Evolutionary conservation across 2,113 vertebrate species (phyloP), one percentile per base, ranked within the genome.

Genomic region (Sterrhoptilus dennistouni): DNA sequence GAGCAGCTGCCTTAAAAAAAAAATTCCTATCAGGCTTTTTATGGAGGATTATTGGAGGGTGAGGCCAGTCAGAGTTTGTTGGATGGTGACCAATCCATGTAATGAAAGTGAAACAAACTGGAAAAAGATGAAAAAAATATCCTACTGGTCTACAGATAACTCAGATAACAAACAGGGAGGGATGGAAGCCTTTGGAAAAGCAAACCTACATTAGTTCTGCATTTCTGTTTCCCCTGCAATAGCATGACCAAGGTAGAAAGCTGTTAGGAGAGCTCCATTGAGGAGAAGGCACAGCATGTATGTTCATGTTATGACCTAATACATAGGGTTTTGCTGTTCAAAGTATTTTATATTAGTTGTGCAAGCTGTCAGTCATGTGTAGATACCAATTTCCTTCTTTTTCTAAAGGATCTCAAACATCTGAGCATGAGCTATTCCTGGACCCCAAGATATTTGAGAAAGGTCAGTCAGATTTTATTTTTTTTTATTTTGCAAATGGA

Each of bases 361-460:
- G 16, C 84, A 36, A 90, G 47, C 36, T 92, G 40, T 64, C 60
- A 45, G 7, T 70, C 83, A 54, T 33, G 70, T 90, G 38, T 44
- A 81, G 47, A 81, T 83, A 89, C 38, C n/a, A 36, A 64, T 97
- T 78, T 95, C 14, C n/a, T 82, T 90, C 78, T 93, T 91, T 94
- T 90, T 82, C 85, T 90, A 72, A 93, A 98, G 98, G 97, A 57
- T 98, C 98, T 71, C 98, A 98, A 65, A 97, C 98, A 47, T 98
- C 98, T 14, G 98, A 98, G 79, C 98, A 98, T 6, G 98, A 98
- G 70, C 98, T 98, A 19, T 98, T 98, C 95, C 91, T 98, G 95
- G 98, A 98, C 50, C 98, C 98, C 70, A 98, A 98, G 94, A 97
- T 98, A 97, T 98, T 98, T 97, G 98, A 98, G 96, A 98, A 98